Base-by-base conservation (phyloP, 2,113 vertebrate genomes). In the Rhodinocichla rosea region DNA sequence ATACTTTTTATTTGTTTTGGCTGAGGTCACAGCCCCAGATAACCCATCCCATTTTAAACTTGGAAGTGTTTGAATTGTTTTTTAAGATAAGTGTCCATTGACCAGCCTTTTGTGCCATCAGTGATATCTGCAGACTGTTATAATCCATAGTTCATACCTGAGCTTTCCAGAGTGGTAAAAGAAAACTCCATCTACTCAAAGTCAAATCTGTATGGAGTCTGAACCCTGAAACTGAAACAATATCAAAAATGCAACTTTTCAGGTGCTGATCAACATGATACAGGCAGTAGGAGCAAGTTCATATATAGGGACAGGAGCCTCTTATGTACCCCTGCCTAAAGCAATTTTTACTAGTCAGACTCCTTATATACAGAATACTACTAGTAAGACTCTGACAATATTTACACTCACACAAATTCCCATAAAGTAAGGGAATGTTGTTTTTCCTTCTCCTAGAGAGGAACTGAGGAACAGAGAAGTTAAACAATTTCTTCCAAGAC, bases 401-500 rank as follows among this genome's bases (percentile, higher is more conserved):
- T 67, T 86, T 92, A 42, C 14, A 33, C 9, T 62, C 18, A 57
- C 11, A 39, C 11, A 67, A 63, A 10, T 75, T 55, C 24, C 7
- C 37, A 67, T 10, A 50, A 74, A 76, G 20, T 70, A 70, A 83
- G 27, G 11, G n/a, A 94, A 91, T 0, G 0, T 4, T 63, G 13
- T 16, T 55, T 83, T 21, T 22, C 13, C 7, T 82, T 24, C 64
- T 90, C 87, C 79, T 77, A 81, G 27, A 86, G 13, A 19, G 23
- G 24, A 92, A 73, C 16, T 55, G 39, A 87, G 65, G 45, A 70
- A 90, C 27, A 91, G 65, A 71, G 14, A 12, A 24, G 27, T 92
- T 92, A 91, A 95, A 87, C 21, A 37, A 70, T 64, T 94, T 90
- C 30, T 35, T 92, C 71, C 52, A 93, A 85, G 39, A 83, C 47